A percentile compares a stretch with the other conserved stretches of the same genome.
phyloP scores from a whole-genome alignment of 2,888 invertebrate genomes.

The Papilio demoleus region DNA sequence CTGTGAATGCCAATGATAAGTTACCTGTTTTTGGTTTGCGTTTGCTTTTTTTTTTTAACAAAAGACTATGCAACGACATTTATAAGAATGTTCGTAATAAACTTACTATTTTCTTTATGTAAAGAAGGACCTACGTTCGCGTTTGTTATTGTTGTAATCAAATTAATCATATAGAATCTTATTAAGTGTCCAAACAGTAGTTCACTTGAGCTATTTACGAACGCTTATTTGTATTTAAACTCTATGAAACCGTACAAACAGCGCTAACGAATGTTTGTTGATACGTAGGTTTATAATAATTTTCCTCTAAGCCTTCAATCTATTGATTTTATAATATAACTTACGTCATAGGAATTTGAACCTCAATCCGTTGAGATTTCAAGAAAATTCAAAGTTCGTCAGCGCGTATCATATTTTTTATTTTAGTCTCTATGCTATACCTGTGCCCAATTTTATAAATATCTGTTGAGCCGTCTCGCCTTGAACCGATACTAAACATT shows the following conservation, averaged over 20 bases:
- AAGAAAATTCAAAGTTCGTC: no score
- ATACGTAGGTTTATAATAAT: constrained; percentile 1
- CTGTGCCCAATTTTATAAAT: no score
- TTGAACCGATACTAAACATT: no score
- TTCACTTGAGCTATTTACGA: constrained; percentile 4
- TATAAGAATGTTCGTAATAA: no score
- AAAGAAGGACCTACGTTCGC: not conserved
- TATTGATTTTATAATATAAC: not conserved
- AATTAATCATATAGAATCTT: constrained; percentile 5
- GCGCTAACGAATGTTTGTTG: constrained; percentile 2
- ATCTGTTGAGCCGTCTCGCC: no score
- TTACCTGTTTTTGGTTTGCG: no score
- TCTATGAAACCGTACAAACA: constrained; percentile 5
- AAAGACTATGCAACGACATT: no score
- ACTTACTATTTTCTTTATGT: not conserved
- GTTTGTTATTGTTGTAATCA: not conserved
- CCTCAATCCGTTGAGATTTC: no score
- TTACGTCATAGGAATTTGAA: not conserved
- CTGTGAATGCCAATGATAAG: no score
- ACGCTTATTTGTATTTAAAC: not conserved
- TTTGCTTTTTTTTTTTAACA: no score
- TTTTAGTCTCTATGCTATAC: no score
- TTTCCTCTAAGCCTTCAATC: not conserved
- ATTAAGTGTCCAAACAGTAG: constrained; percentile 7
- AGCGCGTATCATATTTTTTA: no score